phyloP scores from a whole-genome alignment of 2,888 invertebrate genomes.

The Cyclophora punctaria region DNA sequence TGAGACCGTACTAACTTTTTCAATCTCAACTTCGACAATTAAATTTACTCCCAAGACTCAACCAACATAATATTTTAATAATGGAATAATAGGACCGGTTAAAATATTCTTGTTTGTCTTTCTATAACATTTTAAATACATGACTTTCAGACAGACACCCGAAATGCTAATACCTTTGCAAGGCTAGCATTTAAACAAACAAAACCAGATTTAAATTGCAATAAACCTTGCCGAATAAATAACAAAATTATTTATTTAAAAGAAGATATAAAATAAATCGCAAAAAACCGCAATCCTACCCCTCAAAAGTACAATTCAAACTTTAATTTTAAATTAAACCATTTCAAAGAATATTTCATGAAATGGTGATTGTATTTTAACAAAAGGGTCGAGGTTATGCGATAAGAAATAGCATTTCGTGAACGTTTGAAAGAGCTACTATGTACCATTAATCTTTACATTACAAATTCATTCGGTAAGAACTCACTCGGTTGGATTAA shows the following conservation, averaged over 20 bases:
- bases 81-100: conserved; percentile 43
- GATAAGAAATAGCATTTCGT: conserved; percentile 42
- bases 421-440: conserved; percentile 47
- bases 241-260: too few relatives aligned
- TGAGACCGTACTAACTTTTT: conserved; percentile 67
- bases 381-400: conserved; percentile 31
- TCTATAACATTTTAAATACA: conserved; percentile 18
- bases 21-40: conserved; percentile 72
- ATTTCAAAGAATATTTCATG: background rate
- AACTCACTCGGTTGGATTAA: conserved; percentile 71
- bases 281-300: too few relatives aligned
- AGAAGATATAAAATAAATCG: too few relatives aligned
- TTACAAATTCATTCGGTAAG: conserved; percentile 72
- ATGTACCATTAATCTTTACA: conserved; percentile 69
- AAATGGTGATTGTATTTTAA: conserved; percentile 1
- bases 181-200: too few relatives aligned
- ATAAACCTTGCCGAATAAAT: too few relatives aligned
- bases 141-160: conserved; percentile 6
- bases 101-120: conserved; percentile 28
- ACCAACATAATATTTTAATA: conserved; percentile 65
- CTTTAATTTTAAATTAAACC: background rate
- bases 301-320: background rate
- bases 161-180: too few relatives aligned
- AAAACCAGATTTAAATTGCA: too few relatives aligned
- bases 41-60: conserved; percentile 61